These are phyloP conservation scores for Plumapathes pennacea DNA, from an alignment of 92 coral and sea anemone genomes.

Conservation along the genomic window DNA sequence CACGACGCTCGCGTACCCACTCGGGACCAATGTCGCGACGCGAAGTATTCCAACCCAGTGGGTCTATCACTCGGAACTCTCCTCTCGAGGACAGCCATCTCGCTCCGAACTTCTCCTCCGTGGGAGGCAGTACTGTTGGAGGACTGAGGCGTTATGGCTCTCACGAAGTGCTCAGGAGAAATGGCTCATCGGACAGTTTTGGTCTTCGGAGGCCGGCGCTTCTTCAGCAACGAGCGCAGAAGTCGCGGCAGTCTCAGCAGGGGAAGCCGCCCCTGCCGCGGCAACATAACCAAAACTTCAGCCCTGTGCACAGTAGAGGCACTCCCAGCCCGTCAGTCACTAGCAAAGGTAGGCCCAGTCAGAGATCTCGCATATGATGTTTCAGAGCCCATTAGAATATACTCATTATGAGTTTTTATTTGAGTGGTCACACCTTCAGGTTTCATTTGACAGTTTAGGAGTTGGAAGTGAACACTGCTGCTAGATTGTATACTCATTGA, in stretches of 20 bases:
- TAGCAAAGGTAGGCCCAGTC: conserved; percentile 71
- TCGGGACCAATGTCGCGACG: conserved; percentile 47
- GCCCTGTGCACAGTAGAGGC: conserved; percentile 53
- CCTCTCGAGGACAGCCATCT: neutral
- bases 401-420: no score
- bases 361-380: no score
- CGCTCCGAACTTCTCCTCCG: conserved; percentile 16
- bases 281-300: conserved; percentile 50
- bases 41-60: neutral
- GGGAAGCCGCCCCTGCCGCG: conserved; percentile 66
- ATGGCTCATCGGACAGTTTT: conserved; percentile 78
- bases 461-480: no score
- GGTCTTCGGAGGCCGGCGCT: conserved; percentile 66
- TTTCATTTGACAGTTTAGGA: no score
- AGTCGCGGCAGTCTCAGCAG: conserved; percentile 39
- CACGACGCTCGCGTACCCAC: conserved; percentile 75
- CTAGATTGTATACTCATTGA: no score
- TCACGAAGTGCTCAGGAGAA: conserved; percentile 71
- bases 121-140: conserved; percentile 29
- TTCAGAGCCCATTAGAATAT: no score
- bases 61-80: conserved; percentile 5
- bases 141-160: conserved; percentile 88
- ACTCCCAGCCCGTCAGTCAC: conserved; percentile 54
- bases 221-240: conserved; percentile 80
- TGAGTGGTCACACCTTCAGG: no score